Conservation (phyloP, 2,113 vertebrate genomes). For the Macquaria australasica region DNA sequence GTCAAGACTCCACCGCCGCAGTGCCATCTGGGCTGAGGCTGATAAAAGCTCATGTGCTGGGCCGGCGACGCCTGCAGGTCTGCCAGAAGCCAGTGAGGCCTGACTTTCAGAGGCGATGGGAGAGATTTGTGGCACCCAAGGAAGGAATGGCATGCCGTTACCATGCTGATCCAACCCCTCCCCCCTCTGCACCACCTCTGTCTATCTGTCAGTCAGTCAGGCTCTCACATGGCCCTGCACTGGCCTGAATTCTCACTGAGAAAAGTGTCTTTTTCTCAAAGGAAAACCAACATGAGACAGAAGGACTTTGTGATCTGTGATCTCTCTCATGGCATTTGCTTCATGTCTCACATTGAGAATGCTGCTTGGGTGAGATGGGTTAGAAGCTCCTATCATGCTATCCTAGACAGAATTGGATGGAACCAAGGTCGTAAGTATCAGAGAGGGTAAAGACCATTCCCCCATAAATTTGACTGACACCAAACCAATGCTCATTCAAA, state of each 20-base stretch:
- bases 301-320: slow-evolving; percentile 18
- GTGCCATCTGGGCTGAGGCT: slow-evolving; percentile 83
- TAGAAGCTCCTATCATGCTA: not conserved
- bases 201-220: slow-evolving; percentile 62
- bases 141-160: slow-evolving; percentile 70
- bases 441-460: not conserved
- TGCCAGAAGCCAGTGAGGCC: slow-evolving; percentile 75
- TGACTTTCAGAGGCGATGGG: slow-evolving; percentile 80
- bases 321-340: slow-evolving; percentile 24
- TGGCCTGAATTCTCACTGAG: slow-evolving; percentile 38
- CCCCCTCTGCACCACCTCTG: slow-evolving; percentile 41
- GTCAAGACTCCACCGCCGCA: slow-evolving; percentile 69
- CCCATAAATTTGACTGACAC: not conserved
- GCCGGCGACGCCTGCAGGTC: slow-evolving; percentile 78
- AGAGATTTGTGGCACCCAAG: slow-evolving; percentile 73
- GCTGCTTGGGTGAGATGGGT: not conserved
- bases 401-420: not conserved
- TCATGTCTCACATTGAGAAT: slow-evolving; percentile 11
- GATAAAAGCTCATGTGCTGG: slow-evolving; percentile 86
- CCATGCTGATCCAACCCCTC: slow-evolving; percentile 70
- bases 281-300: slow-evolving; percentile 26
- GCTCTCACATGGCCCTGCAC: slow-evolving; percentile 36
- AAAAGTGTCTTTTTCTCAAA: slow-evolving; percentile 34
- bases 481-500: not conserved
- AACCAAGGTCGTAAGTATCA: not conserved